Evolutionary conservation across 2,888 invertebrate species (phyloP).

Genomic region (Drosophila anomalata): DNA sequence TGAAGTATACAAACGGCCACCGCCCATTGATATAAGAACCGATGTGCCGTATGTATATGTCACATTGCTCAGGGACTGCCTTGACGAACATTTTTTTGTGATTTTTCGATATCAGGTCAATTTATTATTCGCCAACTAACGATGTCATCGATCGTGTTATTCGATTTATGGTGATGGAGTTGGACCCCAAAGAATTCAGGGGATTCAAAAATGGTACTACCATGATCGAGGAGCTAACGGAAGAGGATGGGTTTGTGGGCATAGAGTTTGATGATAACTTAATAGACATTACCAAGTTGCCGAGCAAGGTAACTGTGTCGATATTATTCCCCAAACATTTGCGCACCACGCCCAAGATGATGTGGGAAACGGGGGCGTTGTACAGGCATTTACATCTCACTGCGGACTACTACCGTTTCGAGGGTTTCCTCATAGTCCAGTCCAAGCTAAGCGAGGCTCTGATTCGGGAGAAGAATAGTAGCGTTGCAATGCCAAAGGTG

Average conservation of each 20-base stretch:
- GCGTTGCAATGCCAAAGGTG: constrained; percentile 22
- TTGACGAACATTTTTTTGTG: background rate
- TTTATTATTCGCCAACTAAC: constrained; percentile 31
- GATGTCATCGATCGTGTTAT: constrained; percentile 1
- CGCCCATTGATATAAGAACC: constrained; percentile 12
- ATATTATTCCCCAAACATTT: constrained; percentile 50
- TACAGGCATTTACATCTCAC: background rate
- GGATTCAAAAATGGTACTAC: background rate
- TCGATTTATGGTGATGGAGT: background rate
- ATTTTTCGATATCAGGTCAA: constrained; percentile 3
- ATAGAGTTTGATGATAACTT: constrained; percentile 52
- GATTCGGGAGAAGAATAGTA: constrained; percentile 1
- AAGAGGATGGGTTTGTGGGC: constrained; percentile 41
- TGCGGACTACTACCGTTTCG: constrained; percentile 22
- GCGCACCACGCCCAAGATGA: background rate
- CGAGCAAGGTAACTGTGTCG: constrained; percentile 21
- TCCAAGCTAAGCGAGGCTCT: constrained; percentile 34
- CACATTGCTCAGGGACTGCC: background rate
- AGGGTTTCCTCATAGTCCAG: constrained; percentile 50
- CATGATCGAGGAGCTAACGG: constrained; percentile 11
- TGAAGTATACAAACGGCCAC: background rate
- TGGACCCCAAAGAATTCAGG: background rate
- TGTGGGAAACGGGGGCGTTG: constrained; percentile 13
- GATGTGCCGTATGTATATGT: constrained; percentile 19
- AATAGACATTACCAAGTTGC: constrained; percentile 12